Percentiles rank a stretch among this genome's conserved stretches.
These are phyloP conservation scores for Chunga burmeisteri DNA, from an alignment of 2,113 vertebrate genomes.

Conservation along the genomic window DNA sequence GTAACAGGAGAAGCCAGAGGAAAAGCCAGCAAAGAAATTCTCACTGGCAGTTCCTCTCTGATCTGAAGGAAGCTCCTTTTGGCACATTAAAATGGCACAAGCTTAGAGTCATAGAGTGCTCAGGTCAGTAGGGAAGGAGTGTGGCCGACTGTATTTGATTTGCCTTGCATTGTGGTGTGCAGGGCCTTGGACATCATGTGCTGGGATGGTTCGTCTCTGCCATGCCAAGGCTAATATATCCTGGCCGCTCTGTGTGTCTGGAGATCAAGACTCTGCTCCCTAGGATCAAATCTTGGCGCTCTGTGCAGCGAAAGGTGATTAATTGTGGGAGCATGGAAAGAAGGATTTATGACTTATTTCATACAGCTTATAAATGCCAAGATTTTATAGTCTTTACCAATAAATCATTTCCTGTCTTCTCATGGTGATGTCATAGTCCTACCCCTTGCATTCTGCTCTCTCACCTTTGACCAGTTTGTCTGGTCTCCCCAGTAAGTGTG, in stretches of 20 bases:
- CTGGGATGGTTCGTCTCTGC: background rate
- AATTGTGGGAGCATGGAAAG: background rate
- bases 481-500: background rate
- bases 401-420: background rate
- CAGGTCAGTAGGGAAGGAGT: background rate
- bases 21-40: background rate
- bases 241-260: background rate
- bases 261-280: background rate
- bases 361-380: background rate
- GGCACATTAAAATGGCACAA: background rate
- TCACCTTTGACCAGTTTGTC: background rate
- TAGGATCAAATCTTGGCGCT: background rate
- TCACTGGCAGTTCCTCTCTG: background rate
- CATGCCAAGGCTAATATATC: background rate
- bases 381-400: background rate
- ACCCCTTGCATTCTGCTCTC: background rate
- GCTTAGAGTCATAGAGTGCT: rapidly evolving
- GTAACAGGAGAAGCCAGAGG: background rate
- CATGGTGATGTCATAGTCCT: background rate
- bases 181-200: background rate
- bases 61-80: background rate
- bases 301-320: background rate
- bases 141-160: background rate
- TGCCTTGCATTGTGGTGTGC: background rate
- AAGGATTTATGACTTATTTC: background rate